Conservation (phyloP, 2,113 vertebrate species). For the Marmota flaviventris region DNA sequence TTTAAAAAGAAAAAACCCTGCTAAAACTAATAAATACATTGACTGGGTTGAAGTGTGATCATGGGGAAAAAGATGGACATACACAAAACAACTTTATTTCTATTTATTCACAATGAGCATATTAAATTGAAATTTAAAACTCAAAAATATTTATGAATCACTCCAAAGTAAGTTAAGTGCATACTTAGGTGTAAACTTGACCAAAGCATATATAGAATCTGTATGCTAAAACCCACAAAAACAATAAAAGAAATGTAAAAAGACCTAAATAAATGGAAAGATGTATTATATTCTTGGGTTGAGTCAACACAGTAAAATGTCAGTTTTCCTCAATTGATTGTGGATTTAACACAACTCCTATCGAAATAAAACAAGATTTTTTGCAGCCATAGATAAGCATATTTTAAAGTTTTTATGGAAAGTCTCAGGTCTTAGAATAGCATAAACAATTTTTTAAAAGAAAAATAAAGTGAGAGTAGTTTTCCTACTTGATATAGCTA, state of each 20-base stretch:
- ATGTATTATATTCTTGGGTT: neutral
- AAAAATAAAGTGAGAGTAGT: neutral
- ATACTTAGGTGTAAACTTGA: neutral
- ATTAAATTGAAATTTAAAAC: neutral
- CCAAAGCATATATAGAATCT: neutral
- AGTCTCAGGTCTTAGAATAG: neutral
- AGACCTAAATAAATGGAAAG: conserved; percentile 19
- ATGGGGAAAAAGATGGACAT: neutral
- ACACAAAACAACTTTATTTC: neutral
- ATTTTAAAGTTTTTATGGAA: conserved; percentile 30
- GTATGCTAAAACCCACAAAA: neutral
- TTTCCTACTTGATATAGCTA: neutral
- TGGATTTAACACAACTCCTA: neutral
- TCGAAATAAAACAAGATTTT: neutral
- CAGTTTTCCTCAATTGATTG: neutral
- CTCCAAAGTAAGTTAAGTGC: conserved; percentile 7
- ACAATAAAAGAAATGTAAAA: neutral
- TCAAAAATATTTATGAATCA: neutral
- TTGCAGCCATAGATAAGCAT: neutral
- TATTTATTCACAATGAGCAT: neutral
- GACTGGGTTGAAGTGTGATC: neutral
- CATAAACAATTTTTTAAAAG: neutral
- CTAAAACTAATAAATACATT: neutral
- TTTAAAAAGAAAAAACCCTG: neutral
- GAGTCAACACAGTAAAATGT: neutral